These are phyloP conservation scores for Coilia nasus DNA, from an alignment of 2,797 vertebrate species.

Conservation along the genomic window DNA sequence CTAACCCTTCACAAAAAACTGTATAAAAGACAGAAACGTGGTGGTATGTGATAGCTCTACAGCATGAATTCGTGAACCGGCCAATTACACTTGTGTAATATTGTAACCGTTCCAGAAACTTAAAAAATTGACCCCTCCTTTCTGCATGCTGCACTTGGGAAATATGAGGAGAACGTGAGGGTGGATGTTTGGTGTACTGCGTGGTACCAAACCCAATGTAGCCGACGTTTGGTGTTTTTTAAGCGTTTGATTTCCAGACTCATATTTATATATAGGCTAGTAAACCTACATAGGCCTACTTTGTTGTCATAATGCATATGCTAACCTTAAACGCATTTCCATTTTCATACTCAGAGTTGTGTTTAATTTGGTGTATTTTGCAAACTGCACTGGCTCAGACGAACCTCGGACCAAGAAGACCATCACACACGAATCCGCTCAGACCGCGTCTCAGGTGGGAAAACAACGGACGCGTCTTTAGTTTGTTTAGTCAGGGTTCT, in stretches of 20 bases:
- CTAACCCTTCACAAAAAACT: background rate
- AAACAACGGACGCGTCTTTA: constrained; percentile 87
- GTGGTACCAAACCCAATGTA: constrained; percentile 16
- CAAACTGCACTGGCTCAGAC: constrained; percentile 64
- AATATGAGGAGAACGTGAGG: background rate
- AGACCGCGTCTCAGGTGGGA: constrained; percentile 83
- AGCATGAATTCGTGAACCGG: constrained; percentile 36
- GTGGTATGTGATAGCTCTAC: background rate
- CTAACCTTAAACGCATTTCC: constrained; percentile 35
- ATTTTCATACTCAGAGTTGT: constrained; percentile 49
- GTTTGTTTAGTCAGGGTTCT: constrained; percentile 81
- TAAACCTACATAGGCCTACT: constrained; percentile 58
- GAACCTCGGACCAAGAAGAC: constrained; percentile 36
- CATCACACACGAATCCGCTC: constrained; percentile 64
- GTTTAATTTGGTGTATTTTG: constrained; percentile 68
- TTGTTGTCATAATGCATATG: constrained; percentile 55
- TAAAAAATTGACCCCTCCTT: constrained; percentile 71
- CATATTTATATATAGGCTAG: constrained; percentile 25
- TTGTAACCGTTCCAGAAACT: constrained; percentile 77
- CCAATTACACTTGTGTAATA: constrained; percentile 76
- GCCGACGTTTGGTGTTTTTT: background rate
- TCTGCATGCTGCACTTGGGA: constrained; percentile 45
- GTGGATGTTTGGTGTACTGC: background rate
- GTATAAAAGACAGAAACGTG: background rate
- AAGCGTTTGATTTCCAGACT: background rate